Percentiles rank a stretch among this genome's conserved stretches.
Conservation (phyloP, 2,113 vertebrate species). For the Perognathus longimembris region DNA sequence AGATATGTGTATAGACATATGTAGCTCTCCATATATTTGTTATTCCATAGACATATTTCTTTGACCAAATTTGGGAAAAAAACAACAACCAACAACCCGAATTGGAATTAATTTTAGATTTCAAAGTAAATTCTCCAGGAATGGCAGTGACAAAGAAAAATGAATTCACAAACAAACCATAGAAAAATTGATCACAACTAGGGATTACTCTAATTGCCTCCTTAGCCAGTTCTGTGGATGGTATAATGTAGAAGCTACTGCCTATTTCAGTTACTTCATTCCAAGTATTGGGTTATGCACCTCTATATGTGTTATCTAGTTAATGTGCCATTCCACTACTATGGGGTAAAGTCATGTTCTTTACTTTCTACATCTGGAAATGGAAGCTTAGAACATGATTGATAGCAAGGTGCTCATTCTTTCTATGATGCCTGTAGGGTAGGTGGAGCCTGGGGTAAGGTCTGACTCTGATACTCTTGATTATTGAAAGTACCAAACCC, state of each 20-base stretch:
- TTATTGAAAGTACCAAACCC: not conserved
- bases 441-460: not conserved
- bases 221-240: not conserved
- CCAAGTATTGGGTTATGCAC: not conserved
- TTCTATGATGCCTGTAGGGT: not conserved
- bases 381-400: not conserved
- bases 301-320: not conserved
- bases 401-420: not conserved
- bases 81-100: not conserved
- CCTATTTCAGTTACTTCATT: not conserved
- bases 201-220: not conserved
- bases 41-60: not conserved
- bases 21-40: conserved; percentile 5
- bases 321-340: not conserved
- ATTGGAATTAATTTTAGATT: conserved; percentile 29
- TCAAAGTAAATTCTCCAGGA: conserved; percentile 41
- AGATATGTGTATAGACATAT: not conserved
- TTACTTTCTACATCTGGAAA: not conserved
- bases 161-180: not conserved
- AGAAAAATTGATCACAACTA: not conserved
- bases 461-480: not conserved
- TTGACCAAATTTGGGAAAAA: conserved; percentile 30
- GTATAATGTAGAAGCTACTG: not conserved
- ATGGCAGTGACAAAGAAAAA: conserved; percentile 4
- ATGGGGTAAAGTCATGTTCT: not conserved